phyloP scores from a whole-genome alignment of 2,113 vertebrate genomes.

The Lepus europaeus region DNA sequence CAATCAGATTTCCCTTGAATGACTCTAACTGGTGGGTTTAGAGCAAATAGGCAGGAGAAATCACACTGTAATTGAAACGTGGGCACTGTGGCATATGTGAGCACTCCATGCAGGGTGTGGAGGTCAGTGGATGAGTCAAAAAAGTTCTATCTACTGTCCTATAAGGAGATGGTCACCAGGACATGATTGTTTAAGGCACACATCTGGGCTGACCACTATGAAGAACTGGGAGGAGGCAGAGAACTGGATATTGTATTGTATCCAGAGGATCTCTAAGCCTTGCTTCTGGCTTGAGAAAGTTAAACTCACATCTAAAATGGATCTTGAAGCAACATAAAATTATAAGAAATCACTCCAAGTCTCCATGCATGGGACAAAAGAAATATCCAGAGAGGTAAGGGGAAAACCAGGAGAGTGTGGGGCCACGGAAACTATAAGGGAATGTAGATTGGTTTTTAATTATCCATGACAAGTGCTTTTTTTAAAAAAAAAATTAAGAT shows the following conservation, averaged over 20 bases:
- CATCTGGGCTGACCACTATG: neutral
- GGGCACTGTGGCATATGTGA: neutral
- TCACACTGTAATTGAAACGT: neutral
- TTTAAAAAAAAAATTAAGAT: neutral
- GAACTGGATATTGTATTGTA: neutral
- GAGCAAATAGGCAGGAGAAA: neutral
- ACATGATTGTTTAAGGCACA: neutral
- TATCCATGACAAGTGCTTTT: neutral
- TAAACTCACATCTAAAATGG: neutral
- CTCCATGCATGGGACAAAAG: neutral
- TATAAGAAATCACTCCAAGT: neutral
- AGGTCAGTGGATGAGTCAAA: neutral
- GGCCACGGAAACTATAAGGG: neutral
- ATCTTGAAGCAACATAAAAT: neutral
- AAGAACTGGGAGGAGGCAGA: neutral
- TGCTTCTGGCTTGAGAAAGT: neutral
- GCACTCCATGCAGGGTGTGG: neutral
- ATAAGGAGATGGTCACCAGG: neutral
- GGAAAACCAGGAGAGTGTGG: neutral
- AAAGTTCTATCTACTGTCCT: neutral
- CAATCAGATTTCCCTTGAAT: neutral
- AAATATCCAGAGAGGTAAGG: neutral
- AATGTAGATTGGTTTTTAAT: neutral
- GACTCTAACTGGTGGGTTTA: neutral
- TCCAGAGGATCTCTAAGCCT: neutral